Conservation (phyloP, 2,113 vertebrate species). For the Hippocampus guttulatus region DNA sequence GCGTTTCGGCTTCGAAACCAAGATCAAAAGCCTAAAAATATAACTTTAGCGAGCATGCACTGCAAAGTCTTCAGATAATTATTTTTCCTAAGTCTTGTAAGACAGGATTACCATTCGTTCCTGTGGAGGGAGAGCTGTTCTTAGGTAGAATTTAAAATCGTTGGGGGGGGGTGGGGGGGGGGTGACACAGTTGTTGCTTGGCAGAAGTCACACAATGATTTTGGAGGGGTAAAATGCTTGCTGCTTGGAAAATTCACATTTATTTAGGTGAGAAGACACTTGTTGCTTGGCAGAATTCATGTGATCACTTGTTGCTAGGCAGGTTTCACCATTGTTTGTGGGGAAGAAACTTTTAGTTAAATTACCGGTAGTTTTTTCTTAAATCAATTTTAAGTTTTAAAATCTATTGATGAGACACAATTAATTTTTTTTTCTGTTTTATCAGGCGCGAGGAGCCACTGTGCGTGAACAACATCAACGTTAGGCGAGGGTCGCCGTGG, state of each 20-base stretch:
- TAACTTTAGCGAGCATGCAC: no score
- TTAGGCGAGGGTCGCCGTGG: constrained; percentile 63
- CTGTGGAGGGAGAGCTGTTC: neutral
- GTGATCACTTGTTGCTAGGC: neutral
- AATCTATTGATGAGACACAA: neutral
- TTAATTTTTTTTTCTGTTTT: constrained; percentile 6
- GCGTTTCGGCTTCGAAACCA: neutral
- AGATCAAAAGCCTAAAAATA: neutral
- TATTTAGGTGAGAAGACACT: neutral
- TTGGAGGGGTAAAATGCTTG: neutral
- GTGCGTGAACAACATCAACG: constrained; percentile 65
- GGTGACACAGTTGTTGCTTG: neutral
- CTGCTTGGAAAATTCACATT: neutral
- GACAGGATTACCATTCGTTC: neutral
- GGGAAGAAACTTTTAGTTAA: neutral
- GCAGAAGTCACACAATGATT: neutral
- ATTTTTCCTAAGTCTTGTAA: neutral
- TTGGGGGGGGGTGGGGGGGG: neutral
- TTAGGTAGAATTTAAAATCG: neutral
- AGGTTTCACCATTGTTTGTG: neutral
- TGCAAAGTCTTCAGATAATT: no score
- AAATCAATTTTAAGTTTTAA: neutral
- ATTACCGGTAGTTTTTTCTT: neutral
- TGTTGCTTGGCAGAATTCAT: neutral
- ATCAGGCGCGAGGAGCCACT: constrained; percentile 54